These are phyloP conservation scores for Scaptomyza montana DNA, from an alignment of 1,140 invertebrate genomes.

Conservation along the genomic window DNA sequence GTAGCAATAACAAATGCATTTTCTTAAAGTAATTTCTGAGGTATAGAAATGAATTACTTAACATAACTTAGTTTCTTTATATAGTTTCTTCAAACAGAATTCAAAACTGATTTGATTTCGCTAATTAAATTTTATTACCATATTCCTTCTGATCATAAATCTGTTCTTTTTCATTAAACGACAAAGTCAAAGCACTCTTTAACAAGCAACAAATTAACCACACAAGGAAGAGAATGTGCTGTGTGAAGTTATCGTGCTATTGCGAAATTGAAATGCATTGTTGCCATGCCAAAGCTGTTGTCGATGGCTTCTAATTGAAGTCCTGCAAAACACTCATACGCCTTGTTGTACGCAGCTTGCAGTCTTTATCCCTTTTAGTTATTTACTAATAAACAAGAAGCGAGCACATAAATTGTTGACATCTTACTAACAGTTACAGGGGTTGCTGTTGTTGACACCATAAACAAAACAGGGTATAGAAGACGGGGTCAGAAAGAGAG, in stretches of 20 bases:
- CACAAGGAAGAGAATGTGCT: background rate
- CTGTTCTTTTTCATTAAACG: too few relatives aligned
- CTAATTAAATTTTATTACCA: too few relatives aligned
- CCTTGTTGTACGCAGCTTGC: constrained; percentile 30
- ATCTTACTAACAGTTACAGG: constrained; percentile 43
- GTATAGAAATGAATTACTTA: too few relatives aligned
- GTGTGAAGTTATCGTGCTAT: constrained; percentile 29
- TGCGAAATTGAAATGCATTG: constrained; percentile 35
- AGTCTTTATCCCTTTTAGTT: constrained; percentile 51
- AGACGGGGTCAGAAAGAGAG: background rate
- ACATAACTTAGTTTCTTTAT: too few relatives aligned
- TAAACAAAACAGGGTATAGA: background rate
- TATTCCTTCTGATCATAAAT: too few relatives aligned
- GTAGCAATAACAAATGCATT: too few relatives aligned
- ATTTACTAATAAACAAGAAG: constrained; percentile 56
- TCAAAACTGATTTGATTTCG: too few relatives aligned
- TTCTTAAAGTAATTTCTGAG: too few relatives aligned
- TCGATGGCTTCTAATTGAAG: constrained; percentile 56
- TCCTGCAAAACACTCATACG: constrained; percentile 46
- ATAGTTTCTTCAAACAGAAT: too few relatives aligned
- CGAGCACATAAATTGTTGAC: constrained; percentile 52
- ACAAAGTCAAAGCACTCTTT: background rate
- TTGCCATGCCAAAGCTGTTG: background rate
- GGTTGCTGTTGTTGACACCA: constrained; percentile 18
- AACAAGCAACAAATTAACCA: background rate